Evolutionary conservation across 37 sponge, comb jelly and placozoan species (phyloP).

Genomic region (Theonella swinhoei): DNA sequence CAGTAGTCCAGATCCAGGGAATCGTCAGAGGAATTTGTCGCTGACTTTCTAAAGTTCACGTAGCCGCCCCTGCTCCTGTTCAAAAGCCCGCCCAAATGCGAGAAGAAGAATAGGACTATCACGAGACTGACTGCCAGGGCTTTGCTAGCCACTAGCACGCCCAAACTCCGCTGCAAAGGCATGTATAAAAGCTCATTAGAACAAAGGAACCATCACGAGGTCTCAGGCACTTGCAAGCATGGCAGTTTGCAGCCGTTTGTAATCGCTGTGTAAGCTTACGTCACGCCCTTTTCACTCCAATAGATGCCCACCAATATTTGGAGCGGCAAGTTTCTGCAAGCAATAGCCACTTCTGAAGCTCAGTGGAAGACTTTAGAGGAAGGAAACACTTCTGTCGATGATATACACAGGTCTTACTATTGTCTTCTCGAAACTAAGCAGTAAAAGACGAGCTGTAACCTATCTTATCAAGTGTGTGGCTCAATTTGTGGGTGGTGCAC

Average conservation of each 20-base stretch:
- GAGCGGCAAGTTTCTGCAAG: no score
- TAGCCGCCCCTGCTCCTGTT: conserved; percentile 72
- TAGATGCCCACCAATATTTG: no score
- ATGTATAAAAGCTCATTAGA: background rate
- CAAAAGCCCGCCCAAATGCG: conserved; percentile 55
- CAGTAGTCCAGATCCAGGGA: conserved; percentile 50
- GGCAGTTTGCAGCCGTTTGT: background rate
- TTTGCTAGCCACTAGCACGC: background rate
- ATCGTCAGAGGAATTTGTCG: background rate
- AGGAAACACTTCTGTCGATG: no score
- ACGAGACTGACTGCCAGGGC: conserved; percentile 9
- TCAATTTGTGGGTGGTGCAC: no score
- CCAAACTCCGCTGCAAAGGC: conserved; percentile 2
- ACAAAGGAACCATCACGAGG: background rate
- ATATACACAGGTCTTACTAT: no score
- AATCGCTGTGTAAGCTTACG: no score
- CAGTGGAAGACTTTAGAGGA: no score
- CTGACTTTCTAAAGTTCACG: conserved; percentile 13
- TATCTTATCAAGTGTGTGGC: no score
- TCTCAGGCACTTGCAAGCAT: background rate
- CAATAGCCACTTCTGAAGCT: no score
- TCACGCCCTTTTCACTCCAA: no score
- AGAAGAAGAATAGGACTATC: background rate
- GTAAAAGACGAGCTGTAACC: no score
- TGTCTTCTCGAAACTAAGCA: no score